Evolutionary conservation across 2,113 vertebrate species (phyloP), one percentile per base, ranked within the genome.

Genomic region (Prunella himalayana): DNA sequence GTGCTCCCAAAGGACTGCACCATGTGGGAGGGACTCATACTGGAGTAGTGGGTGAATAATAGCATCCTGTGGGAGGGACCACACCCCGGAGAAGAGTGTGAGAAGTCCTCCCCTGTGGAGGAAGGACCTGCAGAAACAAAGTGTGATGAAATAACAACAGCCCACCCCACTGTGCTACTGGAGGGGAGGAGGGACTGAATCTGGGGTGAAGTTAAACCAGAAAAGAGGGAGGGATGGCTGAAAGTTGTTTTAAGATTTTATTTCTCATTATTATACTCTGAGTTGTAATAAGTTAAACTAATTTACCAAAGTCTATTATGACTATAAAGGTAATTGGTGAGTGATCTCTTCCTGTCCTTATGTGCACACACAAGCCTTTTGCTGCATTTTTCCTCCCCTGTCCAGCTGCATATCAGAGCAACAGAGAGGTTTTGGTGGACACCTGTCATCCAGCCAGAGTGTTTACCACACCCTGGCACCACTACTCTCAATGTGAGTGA

Each of bases 21-120:
- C 2, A 0, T 10, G 17, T 68, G 37, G 31, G 6, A 59, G 7
- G 6, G 3, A 35, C 7, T 20, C 22, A 6, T 4, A 13, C 37
- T 25, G 44, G 25, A 65, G 31, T 3, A 33, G 23, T 21, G 23
- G 3, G 1, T 44, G 53, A 42, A n/a, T 21, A 44, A 73, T n/a
- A 44, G 41, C n/a, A n/a, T 9, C 24, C 47, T 2, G 1, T n/a
- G 47, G 56, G 20, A 70, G 13, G 4, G 15, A 70, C n/a, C 21
- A 47, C 20, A 25, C 11, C 6, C 13, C 17, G 16, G 3, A 13
- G 17, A 54, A 31, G 49, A 54, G 15, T 15, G 17, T 56, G 20
- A 47, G 11, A 28, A 61, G 19, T 47, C 23, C 39, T 69, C 8
- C 8, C 1, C 20, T n/a, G 20, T 24, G 41, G 19, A 63, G 8